phyloP scores from a whole-genome alignment of 1,140 invertebrate species.

The Drosophila mojavensis region DNA sequence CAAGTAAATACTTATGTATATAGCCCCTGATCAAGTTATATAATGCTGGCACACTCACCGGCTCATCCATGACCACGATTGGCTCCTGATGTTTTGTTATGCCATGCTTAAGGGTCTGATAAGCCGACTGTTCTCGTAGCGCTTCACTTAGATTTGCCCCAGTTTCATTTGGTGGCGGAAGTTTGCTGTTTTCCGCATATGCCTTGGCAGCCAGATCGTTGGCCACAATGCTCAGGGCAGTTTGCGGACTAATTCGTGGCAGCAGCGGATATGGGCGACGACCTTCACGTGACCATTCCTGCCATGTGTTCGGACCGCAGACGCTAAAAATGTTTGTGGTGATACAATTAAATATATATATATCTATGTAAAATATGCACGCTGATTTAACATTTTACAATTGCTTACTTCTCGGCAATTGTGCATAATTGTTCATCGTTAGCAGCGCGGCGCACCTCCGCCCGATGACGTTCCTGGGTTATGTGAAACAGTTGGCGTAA shows the following conservation, averaged over 20 bases:
- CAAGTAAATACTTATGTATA: conserved; percentile 25
- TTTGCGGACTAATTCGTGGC: conserved; percentile 92
- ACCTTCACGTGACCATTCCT: conserved; percentile 95
- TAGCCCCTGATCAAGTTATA: conserved; percentile 50
- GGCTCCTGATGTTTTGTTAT: conserved; percentile 41
- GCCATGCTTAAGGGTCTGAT: conserved; percentile 50
- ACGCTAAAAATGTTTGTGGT: conserved; percentile 86
- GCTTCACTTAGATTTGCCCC: conserved; percentile 54
- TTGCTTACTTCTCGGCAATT: conserved; percentile 93
- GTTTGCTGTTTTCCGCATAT: conserved; percentile 84
- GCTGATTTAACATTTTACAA: conserved; percentile 19
- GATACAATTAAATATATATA: conserved; percentile 38
- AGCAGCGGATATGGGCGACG: conserved; percentile 91
- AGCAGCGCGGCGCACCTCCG: conserved; percentile 94
- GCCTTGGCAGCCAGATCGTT: conserved; percentile 86
- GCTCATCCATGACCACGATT: conserved; percentile 71
- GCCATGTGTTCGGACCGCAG: conserved; percentile 90
- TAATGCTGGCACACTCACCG: conserved; percentile 69
- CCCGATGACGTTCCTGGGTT: conserved; percentile 93
- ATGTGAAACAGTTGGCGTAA: conserved; percentile 93
- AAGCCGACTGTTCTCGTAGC: conserved; percentile 54
- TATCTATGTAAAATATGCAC: conserved; percentile 38
- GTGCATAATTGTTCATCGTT: conserved; percentile 95
- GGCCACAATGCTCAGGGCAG: conserved; percentile 93
- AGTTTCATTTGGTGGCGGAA: conserved; percentile 82